Percentiles rank a stretch among this genome's conserved stretches.
Evolutionary conservation across 2,888 invertebrate species (phyloP).

Genomic region (Ceramica pisi): DNA sequence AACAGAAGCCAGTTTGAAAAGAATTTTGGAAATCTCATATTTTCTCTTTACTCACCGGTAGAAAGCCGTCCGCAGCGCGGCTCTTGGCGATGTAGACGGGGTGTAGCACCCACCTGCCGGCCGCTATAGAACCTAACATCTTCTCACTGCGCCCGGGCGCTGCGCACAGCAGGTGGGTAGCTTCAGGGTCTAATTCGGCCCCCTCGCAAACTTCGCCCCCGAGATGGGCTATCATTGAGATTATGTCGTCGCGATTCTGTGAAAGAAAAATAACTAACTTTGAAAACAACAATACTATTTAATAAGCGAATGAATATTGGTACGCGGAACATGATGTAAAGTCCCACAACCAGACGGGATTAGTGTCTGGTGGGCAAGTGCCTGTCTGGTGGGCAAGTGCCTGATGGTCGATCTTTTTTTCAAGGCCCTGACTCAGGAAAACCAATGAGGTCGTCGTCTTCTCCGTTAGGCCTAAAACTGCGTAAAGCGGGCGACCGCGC

Average conservation of each 20-base stretch:
- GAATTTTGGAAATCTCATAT: too few species aligned
- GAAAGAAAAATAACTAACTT: background rate
- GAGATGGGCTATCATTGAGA: conserved; percentile 89
- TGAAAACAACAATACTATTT: background rate
- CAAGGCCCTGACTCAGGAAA: too few species aligned
- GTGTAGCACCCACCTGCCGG: conserved; percentile 97
- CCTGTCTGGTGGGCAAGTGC: too few species aligned
- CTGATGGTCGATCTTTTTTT: too few species aligned
- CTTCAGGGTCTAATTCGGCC: conserved; percentile 85
- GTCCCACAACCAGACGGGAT: too few species aligned
- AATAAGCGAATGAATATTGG: too few species aligned
- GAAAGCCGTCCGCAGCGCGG: conserved; percentile 77
- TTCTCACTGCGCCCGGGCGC: conserved; percentile 96
- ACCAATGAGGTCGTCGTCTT: too few species aligned
- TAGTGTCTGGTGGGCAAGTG: too few species aligned
- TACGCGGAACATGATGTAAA: too few species aligned
- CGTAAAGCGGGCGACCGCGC: too few species aligned
- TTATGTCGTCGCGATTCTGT: conserved; percentile 89
- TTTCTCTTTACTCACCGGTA: conserved; percentile 14
- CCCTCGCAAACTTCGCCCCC: conserved; percentile 92
- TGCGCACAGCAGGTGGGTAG: conserved; percentile 94
- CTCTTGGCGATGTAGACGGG: conserved; percentile 94
- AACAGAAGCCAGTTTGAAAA: too few species aligned
- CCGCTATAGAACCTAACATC: conserved; percentile 95
- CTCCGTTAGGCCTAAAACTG: too few species aligned